Percentiles rank a stretch among this genome's conserved stretches.
Conservation (phyloP, 1,140 invertebrate species). For the Musca domestica region DNA sequence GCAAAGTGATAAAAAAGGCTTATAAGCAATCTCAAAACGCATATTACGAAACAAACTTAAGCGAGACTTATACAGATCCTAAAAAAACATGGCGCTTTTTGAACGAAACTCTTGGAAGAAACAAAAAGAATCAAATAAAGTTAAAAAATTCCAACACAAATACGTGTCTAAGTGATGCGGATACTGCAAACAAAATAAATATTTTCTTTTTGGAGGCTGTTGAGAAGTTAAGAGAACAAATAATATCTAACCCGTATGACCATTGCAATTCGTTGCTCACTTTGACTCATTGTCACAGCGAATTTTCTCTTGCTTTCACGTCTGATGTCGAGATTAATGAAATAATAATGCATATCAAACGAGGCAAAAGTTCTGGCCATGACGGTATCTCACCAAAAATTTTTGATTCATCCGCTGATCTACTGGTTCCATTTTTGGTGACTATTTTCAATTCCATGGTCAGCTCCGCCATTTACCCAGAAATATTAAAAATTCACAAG, state of each 20-base stretch:
- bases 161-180: not conserved
- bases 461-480: not conserved
- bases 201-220: not conserved
- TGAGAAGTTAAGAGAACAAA: not conserved
- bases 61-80: not conserved
- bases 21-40: no score
- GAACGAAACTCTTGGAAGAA: not conserved
- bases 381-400: no score
- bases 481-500: not conserved
- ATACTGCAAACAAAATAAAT: not conserved
- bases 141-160: not conserved
- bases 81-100: not conserved
- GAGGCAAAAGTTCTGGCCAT: not conserved
- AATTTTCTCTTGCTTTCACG: not conserved
- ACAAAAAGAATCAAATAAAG: not conserved
- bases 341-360: not conserved
- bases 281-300: not conserved
- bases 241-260: not conserved
- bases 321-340: no score
- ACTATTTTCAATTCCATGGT: no score
- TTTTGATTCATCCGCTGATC: no score
- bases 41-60: no score
- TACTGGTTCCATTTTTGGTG: no score
- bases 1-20: not conserved
- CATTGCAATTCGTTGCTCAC: not conserved